Conservation (phyloP, 2,113 vertebrate genomes). For the Erpornis zantholeuca region DNA sequence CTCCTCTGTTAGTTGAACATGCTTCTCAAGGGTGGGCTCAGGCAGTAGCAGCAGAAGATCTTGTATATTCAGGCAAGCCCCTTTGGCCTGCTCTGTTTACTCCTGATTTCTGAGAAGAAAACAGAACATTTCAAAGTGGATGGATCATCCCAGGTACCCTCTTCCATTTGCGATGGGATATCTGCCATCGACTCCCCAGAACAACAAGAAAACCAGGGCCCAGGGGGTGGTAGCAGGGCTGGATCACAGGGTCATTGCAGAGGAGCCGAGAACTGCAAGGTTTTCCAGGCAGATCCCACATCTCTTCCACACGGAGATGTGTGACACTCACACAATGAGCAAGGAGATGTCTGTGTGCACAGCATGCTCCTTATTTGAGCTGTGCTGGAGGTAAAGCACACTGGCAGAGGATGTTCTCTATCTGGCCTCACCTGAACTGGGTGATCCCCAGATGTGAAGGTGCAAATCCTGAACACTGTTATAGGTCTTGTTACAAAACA, state of each 20-base stretch:
- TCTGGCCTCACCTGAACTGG: not conserved
- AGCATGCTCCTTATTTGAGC: not conserved
- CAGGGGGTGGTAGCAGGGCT: rapidly evolving
- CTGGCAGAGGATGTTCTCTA: not conserved
- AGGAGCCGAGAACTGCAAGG: not conserved
- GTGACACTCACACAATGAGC: not conserved
- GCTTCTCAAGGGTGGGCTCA: not conserved
- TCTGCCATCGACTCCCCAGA: not conserved
- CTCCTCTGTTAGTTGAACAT: not conserved
- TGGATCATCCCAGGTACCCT: not conserved
- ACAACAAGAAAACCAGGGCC: not conserved
- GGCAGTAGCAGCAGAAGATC: not conserved
- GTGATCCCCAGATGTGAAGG: not conserved
- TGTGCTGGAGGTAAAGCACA: not conserved
- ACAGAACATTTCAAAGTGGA: not conserved
- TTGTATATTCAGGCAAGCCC: not conserved
- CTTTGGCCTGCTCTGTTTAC: not conserved
- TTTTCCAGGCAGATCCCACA: not conserved
- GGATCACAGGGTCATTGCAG: not conserved
- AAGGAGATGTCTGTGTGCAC: not conserved
- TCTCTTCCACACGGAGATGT: rapidly evolving
- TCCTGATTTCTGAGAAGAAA: not conserved
- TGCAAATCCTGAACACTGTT: not conserved
- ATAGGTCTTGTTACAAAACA: not conserved
- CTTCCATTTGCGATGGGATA: not conserved